A percentile compares a stretch with the other conserved stretches of the same genome.
Conservation (phyloP, 2,113 vertebrate genomes). For the Dromaius novaehollandiae region DNA sequence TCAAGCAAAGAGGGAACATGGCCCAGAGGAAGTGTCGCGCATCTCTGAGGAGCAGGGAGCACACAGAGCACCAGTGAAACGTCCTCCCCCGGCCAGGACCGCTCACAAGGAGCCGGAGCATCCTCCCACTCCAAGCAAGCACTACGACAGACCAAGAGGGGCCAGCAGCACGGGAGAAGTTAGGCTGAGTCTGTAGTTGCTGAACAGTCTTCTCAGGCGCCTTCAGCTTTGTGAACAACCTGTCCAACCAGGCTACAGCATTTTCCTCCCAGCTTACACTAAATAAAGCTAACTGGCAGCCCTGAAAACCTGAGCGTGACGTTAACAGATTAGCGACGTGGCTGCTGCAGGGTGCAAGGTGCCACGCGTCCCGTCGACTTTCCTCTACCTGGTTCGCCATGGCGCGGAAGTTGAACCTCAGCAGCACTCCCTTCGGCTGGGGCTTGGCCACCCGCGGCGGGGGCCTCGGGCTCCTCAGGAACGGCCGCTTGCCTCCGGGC, state of each 20-base stretch:
- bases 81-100: neutral
- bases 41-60: conserved; percentile 27
- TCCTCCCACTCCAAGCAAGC: neutral
- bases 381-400: conserved; percentile 78
- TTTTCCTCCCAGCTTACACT: neutral
- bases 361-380: neutral
- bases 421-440: conserved; percentile 71
- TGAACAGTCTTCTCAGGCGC: conserved; percentile 39
- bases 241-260: neutral
- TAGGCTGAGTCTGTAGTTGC: conserved; percentile 25
- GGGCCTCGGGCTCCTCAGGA: conserved; percentile 35
- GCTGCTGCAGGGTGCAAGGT: neutral
- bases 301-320: neutral
- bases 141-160: neutral
- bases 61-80: neutral
- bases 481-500: conserved; percentile 33
- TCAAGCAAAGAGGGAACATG: conserved; percentile 51
- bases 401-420: conserved; percentile 77
- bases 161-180: neutral
- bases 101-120: conserved; percentile 3
- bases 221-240: neutral
- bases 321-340: neutral
- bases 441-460: neutral
- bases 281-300: neutral
- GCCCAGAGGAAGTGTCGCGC: neutral